These are phyloP conservation scores for Callaeas wilsoni DNA, from an alignment of 2,113 vertebrate species.

Conservation along the genomic window DNA sequence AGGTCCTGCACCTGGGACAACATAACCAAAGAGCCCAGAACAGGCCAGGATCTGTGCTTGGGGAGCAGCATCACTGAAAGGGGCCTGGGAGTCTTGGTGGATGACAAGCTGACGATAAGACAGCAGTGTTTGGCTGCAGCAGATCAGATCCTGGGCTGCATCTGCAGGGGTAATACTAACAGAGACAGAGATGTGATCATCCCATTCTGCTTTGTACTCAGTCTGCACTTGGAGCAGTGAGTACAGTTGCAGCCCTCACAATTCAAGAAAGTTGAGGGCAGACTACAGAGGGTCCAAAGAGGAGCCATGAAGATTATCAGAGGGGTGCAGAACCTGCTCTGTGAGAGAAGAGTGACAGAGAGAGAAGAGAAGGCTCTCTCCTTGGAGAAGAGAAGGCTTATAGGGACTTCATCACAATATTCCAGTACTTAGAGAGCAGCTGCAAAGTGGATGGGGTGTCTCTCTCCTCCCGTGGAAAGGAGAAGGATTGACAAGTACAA, in stretches of 20 bases:
- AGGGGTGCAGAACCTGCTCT: neutral
- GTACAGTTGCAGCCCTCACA: neutral
- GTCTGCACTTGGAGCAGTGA: neutral
- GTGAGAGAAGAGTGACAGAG: neutral
- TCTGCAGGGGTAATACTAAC: too few relatives aligned
- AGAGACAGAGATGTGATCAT: neutral
- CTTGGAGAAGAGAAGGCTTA: neutral
- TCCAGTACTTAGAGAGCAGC: neutral
- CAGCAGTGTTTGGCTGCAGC: neutral
- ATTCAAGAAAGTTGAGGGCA: neutral
- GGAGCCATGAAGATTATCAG: neutral
- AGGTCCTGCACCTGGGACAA: neutral
- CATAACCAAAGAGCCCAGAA: neutral
- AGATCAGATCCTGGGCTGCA: neutral
- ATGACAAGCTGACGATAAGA: neutral
- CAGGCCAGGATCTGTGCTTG: neutral
- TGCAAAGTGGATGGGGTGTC: neutral
- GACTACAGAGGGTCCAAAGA: neutral
- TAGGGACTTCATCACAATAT: neutral
- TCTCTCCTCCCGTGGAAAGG: neutral
- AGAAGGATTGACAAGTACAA: neutral
- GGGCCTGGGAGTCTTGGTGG: neutral
- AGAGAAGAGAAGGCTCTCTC: too few relatives aligned
- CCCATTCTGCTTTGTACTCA: neutral
- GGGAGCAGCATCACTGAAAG: neutral